Percentiles rank a stretch among this genome's conserved stretches.
Evolutionary conservation across 2,888 invertebrate species (phyloP).

Genomic region (Athalia circularis): DNA sequence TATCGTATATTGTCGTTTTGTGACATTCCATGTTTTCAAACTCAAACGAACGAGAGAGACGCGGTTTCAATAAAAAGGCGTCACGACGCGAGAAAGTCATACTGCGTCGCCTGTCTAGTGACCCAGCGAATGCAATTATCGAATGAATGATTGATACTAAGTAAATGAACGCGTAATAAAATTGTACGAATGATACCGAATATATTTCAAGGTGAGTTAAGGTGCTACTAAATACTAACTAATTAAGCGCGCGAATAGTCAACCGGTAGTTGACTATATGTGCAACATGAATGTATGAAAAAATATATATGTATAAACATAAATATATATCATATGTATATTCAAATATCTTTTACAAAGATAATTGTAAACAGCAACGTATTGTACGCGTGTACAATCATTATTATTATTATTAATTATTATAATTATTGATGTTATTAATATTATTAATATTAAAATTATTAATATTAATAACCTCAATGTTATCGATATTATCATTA

Average conservation of each 20-base stretch:
- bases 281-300: conserved; percentile 14
- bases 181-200: conserved; percentile 20
- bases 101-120: conserved; percentile 24
- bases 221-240: conserved; percentile 42
- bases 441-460: too few species aligned
- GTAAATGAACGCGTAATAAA: conserved; percentile 1
- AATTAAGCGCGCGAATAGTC: conserved; percentile 16
- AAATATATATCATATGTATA: neutral
- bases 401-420: neutral
- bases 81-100: conserved; percentile 31
- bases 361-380: conserved; percentile 25
- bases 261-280: conserved; percentile 11
- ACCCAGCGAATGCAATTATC: conserved; percentile 1
- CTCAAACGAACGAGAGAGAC: conserved; percentile 57
- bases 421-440: too few species aligned
- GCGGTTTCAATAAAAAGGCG: conserved; percentile 23
- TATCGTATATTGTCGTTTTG: conserved; percentile 61
- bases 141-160: conserved; percentile 9
- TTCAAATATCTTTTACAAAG: conserved; percentile 22
- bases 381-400: conserved; percentile 11
- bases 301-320: too few species aligned
- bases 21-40: conserved; percentile 70
- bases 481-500: too few species aligned
- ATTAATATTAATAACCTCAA: too few species aligned
- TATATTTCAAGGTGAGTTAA: conserved; percentile 24